phyloP scores from a whole-genome alignment of 2,113 vertebrate species.

The Galbula dea region DNA sequence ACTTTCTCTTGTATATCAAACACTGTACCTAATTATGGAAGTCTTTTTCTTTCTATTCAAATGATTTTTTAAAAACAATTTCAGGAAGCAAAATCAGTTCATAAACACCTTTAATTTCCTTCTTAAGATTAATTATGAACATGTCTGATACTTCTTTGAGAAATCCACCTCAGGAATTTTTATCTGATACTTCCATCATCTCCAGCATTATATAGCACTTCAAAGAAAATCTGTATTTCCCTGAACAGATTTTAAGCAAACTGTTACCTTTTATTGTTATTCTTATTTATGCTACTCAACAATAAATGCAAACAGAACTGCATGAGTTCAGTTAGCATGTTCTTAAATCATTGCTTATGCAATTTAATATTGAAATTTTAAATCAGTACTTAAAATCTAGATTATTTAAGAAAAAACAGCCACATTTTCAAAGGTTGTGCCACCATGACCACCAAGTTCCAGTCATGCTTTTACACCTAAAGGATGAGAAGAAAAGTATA shows the following conservation, averaged over 20 bases:
- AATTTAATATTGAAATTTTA: background rate
- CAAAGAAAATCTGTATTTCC: background rate
- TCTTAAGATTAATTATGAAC: slow-evolving; percentile 1
- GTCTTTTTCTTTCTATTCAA: background rate
- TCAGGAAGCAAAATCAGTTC: background rate
- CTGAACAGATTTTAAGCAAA: background rate
- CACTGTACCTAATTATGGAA: background rate
- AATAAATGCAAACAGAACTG: background rate
- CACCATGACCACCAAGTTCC: background rate
- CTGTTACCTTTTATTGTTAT: background rate
- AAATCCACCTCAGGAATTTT: background rate
- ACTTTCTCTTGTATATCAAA: background rate
- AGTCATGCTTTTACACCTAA: background rate
- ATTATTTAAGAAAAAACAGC: background rate
- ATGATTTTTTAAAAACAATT: background rate
- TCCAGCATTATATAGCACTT: background rate
- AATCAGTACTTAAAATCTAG: background rate
- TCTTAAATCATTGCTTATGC: background rate
- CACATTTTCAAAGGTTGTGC: background rate
- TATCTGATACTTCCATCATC: background rate
- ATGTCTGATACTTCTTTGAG: background rate
- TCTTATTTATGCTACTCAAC: background rate
- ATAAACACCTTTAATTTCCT: background rate
- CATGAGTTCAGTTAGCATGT: background rate
- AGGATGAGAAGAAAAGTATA: background rate